Conservation (phyloP, 2,113 vertebrate species). For the Aspiorhynchus laticeps region DNA sequence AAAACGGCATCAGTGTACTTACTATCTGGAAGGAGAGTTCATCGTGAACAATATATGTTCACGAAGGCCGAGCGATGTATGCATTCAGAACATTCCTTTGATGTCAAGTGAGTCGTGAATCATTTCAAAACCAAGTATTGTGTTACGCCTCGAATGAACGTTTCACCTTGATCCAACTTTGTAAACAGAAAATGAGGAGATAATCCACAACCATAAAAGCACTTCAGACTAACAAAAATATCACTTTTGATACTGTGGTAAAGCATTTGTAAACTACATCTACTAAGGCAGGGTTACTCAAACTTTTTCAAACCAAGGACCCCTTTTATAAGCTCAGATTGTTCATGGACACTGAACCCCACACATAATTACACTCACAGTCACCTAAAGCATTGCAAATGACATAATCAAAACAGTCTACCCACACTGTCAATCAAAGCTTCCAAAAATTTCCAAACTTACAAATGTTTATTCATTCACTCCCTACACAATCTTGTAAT, state of each 20-base stretch:
- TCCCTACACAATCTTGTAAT: background rate
- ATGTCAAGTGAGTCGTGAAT: constrained; percentile 16
- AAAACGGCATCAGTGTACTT: constrained; percentile 12
- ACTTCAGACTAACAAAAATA: background rate
- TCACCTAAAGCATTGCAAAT: background rate
- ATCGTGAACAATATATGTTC: constrained; percentile 21
- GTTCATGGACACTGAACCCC: background rate
- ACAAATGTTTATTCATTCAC: background rate
- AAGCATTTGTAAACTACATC: background rate
- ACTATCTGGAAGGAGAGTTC: constrained; percentile 18
- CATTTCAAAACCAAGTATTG: constrained; percentile 21
- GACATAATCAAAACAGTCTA: background rate
- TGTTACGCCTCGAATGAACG: background rate
- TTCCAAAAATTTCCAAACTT: background rate
- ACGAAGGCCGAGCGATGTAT: background rate
- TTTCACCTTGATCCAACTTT: constrained; percentile 18
- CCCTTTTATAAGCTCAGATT: background rate
- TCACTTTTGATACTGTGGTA: background rate
- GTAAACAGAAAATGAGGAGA: background rate
- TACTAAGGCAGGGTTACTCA: background rate
- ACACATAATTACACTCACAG: background rate
- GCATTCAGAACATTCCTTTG: constrained; percentile 39
- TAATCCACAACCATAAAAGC: background rate
- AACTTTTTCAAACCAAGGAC: background rate
- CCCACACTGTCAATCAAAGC: background rate